phyloP scores from a whole-genome alignment of 2,113 vertebrate species.

The Ameiurus melas region DNA sequence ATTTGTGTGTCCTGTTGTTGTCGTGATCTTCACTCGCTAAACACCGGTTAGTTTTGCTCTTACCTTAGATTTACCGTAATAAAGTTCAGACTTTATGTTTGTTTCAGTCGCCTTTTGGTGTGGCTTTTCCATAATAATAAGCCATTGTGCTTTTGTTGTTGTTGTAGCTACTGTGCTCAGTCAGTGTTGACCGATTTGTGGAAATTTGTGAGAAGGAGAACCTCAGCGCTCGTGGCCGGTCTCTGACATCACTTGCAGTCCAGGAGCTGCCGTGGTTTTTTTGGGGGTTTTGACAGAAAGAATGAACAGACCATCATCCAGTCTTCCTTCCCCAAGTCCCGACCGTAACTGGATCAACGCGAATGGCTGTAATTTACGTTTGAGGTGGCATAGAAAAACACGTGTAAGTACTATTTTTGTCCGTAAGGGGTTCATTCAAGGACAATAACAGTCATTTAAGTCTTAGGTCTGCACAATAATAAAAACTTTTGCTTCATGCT shows the following conservation, averaged over 20 bases:
- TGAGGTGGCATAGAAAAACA: conserved; percentile 41
- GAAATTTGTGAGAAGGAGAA: background rate
- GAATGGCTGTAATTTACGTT: conserved; percentile 39
- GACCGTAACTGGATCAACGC: conserved; percentile 21
- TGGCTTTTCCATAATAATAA: conserved; percentile 27
- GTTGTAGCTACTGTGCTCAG: conserved; percentile 34
- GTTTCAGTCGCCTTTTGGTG: background rate
- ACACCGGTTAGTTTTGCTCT: conserved; percentile 7
- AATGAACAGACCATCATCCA: background rate
- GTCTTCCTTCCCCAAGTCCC: conserved; percentile 20
- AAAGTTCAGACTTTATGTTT: conserved; percentile 16
- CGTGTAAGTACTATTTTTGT: conserved; percentile 46
- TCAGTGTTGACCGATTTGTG: conserved; percentile 12
- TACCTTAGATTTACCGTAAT: conserved; percentile 15
- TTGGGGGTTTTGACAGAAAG: conserved; percentile 5
- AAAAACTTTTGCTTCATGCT: conserved; percentile 32
- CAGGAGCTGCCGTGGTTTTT: conserved; percentile 10
- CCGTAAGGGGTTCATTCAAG: conserved; percentile 12
- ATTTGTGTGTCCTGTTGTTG: background rate
- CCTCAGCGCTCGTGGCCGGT: background rate
- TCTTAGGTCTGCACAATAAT: conserved; percentile 35
- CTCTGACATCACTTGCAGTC: conserved; percentile 27
- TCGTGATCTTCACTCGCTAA: background rate
- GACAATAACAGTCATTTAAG: conserved; percentile 47
- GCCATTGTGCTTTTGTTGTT: conserved; percentile 25